Evolutionary conservation across 2,888 invertebrate species (phyloP).

Genomic region (Ochropacha duplaris): DNA sequence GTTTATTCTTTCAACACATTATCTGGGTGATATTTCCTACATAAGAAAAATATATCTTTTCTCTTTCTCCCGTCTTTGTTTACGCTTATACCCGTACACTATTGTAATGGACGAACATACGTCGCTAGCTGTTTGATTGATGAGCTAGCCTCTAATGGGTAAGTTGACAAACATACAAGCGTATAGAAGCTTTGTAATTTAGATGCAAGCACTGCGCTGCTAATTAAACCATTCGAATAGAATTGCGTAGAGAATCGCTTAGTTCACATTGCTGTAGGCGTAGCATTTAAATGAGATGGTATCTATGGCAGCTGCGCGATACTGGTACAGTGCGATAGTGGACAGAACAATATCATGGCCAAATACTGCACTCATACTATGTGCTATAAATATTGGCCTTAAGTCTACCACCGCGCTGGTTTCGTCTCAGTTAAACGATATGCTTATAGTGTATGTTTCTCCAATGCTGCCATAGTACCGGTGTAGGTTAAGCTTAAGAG

Average conservation of each 20-base stretch:
- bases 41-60: conserved; percentile 66
- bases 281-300: background rate
- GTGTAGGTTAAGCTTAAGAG: conserved; percentile 17
- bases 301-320: no score
- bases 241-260: conserved; percentile 6
- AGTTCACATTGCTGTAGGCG: background rate
- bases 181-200: conserved; percentile 67
- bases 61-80: conserved; percentile 76
- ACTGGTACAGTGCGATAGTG: background rate
- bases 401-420: background rate
- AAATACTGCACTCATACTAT: no score
- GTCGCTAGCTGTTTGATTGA: conserved; percentile 91
- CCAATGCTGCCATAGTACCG: background rate
- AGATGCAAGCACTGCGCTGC: conserved; percentile 45
- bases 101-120: conserved; percentile 63
- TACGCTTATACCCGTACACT: conserved; percentile 70
- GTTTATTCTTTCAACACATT: conserved; percentile 54
- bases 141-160: conserved; percentile 91
- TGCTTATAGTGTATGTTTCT: background rate
- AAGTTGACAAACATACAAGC: conserved; percentile 78
- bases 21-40: conserved; percentile 60
- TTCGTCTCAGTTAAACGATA: background rate
- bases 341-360: no score
- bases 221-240: conserved; percentile 21
- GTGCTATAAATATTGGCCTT: no score